A percentile compares a stretch with the other conserved stretches of the same genome.
Conservation (phyloP, 2,113 vertebrate species). For the Numenius arquata region DNA sequence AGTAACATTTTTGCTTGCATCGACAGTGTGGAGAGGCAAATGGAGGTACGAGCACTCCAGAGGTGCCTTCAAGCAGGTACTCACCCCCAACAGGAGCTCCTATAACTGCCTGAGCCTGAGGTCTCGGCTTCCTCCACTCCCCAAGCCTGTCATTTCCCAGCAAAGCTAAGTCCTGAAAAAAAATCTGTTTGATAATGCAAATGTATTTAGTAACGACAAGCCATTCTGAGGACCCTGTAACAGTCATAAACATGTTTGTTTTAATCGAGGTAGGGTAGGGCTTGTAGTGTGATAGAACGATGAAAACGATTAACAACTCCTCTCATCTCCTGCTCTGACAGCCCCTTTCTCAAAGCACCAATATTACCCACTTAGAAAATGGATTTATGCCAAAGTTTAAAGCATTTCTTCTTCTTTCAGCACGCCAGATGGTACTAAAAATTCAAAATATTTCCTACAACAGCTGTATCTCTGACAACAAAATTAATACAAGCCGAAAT, state of each 20-base stretch:
- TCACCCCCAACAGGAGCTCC: background rate
- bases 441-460: conserved; percentile 78
- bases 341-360: conserved; percentile 54
- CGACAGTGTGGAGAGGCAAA: background rate
- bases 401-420: conserved; percentile 69
- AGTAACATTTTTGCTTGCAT: background rate
- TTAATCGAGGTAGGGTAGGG: background rate
- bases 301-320: conserved; percentile 62
- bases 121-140: background rate
- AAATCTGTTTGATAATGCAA: background rate
- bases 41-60: background rate
- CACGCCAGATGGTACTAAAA: conserved; percentile 82
- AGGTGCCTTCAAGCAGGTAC: background rate
- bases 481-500: conserved; percentile 75
- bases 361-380: conserved; percentile 71
- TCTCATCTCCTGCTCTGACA: conserved; percentile 53
- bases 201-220: background rate
- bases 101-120: background rate
- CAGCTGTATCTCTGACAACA: conserved; percentile 85
- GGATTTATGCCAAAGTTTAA: conserved; percentile 67
- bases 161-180: background rate
- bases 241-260: conserved; percentile 45
- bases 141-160: background rate
- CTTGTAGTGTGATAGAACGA: background rate
- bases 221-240: background rate